Evolutionary conservation across 2,113 vertebrate species (phyloP).

Genomic region (Misgurnus anguillicaudatus): DNA sequence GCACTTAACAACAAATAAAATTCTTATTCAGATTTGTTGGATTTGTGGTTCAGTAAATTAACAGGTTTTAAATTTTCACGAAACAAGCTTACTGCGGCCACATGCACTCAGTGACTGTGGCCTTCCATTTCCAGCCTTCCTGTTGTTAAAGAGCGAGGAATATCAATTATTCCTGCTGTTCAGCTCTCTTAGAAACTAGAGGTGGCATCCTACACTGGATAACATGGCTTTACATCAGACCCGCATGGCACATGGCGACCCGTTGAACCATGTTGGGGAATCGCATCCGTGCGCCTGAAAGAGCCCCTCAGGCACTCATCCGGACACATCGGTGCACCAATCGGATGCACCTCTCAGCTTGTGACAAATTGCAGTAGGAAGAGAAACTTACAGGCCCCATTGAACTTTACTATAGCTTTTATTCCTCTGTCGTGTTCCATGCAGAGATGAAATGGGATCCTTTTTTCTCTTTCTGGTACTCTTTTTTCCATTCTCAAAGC

Average conservation of each 20-base stretch:
- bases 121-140: conserved; percentile 2
- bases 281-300: conserved; percentile 6
- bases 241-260: conserved; percentile 14
- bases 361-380: conserved; percentile 57
- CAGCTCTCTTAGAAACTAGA: conserved; percentile 7
- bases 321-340: conserved; percentile 4
- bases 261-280: conserved; percentile 25
- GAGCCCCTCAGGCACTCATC: conserved; percentile 15
- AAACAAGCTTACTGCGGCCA: not conserved
- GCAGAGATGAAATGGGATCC: conserved; percentile 53
- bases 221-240: conserved; percentile 12
- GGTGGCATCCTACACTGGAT: conserved; percentile 25
- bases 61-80: not conserved
- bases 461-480: conserved; percentile 11
- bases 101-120: not conserved
- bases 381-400: conserved; percentile 51
- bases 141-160: conserved; percentile 17
- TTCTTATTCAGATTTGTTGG: not conserved
- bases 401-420: conserved; percentile 61
- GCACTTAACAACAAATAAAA: not conserved
- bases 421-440: conserved; percentile 55
- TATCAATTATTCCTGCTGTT: conserved; percentile 20
- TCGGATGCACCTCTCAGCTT: conserved; percentile 49
- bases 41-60: not conserved
- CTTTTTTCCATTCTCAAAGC: conserved; percentile 44